These are phyloP conservation scores for Ceuthmochares aereus DNA, from an alignment of 2,113 vertebrate species.

Conservation along the genomic window DNA sequence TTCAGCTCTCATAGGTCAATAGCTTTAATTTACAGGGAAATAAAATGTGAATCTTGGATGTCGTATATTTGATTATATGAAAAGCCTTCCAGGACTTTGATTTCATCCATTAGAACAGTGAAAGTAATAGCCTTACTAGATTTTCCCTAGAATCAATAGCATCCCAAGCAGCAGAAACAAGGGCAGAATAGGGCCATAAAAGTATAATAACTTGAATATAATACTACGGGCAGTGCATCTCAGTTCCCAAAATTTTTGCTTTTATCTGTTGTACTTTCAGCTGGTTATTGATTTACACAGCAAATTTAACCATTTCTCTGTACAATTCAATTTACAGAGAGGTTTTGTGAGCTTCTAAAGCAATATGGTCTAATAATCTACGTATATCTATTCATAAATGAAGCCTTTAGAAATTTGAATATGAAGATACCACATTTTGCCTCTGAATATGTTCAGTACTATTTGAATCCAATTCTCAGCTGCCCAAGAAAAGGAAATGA, in stretches of 20 bases:
- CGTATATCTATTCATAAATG: not conserved
- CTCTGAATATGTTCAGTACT: not conserved
- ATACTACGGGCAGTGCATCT: not conserved
- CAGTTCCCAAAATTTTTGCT: not conserved
- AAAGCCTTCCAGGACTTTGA: not conserved
- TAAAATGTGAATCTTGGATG: not conserved
- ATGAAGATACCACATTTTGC: not conserved
- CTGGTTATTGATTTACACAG: not conserved
- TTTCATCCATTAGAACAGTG: not conserved
- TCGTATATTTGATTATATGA: not conserved
- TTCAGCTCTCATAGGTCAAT: not conserved
- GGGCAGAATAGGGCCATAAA: not conserved
- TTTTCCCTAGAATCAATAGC: not conserved
- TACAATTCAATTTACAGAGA: not conserved
- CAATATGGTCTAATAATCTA: not conserved
- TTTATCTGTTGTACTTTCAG: not conserved
- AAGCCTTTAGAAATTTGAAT: slow-evolving; percentile 15
- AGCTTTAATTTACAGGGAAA: not conserved
- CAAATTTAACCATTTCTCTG: not conserved
- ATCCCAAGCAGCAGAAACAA: not conserved
- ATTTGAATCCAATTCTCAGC: not conserved
- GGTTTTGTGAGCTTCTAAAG: not conserved
- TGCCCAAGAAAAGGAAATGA: not conserved
- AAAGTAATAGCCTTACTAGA: not conserved
- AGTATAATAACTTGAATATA: not conserved